These are phyloP conservation scores for Naja naja DNA, from an alignment of 2,113 vertebrate genomes.

Conservation along the genomic window DNA sequence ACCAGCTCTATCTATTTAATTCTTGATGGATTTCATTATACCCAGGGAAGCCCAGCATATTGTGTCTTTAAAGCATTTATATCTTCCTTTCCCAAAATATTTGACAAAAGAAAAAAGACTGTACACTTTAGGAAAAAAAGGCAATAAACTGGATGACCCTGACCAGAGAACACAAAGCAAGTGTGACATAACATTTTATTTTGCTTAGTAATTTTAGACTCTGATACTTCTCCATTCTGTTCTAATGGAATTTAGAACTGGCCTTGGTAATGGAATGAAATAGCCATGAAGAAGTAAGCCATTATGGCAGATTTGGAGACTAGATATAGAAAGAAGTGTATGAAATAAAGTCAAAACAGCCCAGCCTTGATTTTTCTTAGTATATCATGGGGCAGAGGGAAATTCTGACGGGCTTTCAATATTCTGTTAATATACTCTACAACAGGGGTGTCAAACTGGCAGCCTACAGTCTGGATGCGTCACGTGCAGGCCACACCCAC, in stretches of 20 bases:
- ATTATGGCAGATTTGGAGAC: background rate
- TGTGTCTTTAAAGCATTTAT: background rate
- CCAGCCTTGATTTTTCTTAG: background rate
- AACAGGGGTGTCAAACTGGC: no score
- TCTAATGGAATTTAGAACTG: background rate
- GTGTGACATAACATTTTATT: background rate
- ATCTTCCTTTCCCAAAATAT: background rate
- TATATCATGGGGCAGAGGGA: background rate
- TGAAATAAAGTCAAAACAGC: background rate
- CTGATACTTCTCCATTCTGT: background rate
- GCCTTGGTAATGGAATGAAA: background rate
- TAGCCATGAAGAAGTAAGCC: background rate
- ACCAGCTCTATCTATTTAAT: background rate
- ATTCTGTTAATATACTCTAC: background rate
- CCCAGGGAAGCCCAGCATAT: background rate
- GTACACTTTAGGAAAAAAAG: background rate
- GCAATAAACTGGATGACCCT: background rate
- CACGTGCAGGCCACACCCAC: no score
- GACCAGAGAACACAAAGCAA: background rate
- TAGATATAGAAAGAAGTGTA: background rate
- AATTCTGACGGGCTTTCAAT: background rate
- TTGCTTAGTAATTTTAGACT: background rate
- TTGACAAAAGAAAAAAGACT: background rate
- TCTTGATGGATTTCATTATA: background rate
- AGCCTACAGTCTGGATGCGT: no score